Evolutionary conservation across 2,888 invertebrate genomes (phyloP), one percentile per base, ranked within the genome.

Genomic region (Sthenelais limicola): DNA sequence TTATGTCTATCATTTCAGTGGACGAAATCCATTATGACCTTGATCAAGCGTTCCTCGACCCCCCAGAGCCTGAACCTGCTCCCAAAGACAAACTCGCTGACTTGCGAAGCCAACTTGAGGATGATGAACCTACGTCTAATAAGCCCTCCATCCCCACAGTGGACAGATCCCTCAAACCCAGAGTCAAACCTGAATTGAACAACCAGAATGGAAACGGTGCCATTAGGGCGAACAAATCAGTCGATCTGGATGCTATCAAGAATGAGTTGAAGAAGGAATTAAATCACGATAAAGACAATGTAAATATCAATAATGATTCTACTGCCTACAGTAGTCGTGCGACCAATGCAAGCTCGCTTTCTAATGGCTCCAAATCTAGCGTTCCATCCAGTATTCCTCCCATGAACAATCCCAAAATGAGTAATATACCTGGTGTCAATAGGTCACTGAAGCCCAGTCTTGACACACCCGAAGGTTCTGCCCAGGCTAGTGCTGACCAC

Each of bases 21-120:
- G 83, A 86, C 74, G 83, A 86, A 76, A 86, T 86, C 67, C 86
- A 86, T 72, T 87, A 87, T 18, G 85, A 87, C 73, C 80, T 86
- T 66, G 86, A 85, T 67, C 79, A 84, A 71, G 81, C 78, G 26
- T 78, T 76, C 52, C 66, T 81, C 48, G 71, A 78, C 24, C 68
- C 73, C 1, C 72, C 72, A 4, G 52, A 38, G 35, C 56, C 35
- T 24, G 62, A 62, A 5, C 38, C 35, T 1, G 18, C 35, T 21
- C 1, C 62, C 9, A 24, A 9, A 5, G 21, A 12, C n/a, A 2
- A 35, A 35, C 7, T 12, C 7, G 62, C 24, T 62, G 62, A 56
- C 24, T 38, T 24, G 35, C n/a, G 4, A n/a, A n/a, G n/a, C n/a
- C n/a, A n/a, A n/a, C n/a, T n/a, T n/a, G n/a, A n/a, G n/a, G n/a